A percentile compares a stretch with the other conserved stretches of the same genome.
Evolutionary conservation across 1,140 invertebrate species (phyloP).

Genomic region (Drosophila aff.): DNA sequence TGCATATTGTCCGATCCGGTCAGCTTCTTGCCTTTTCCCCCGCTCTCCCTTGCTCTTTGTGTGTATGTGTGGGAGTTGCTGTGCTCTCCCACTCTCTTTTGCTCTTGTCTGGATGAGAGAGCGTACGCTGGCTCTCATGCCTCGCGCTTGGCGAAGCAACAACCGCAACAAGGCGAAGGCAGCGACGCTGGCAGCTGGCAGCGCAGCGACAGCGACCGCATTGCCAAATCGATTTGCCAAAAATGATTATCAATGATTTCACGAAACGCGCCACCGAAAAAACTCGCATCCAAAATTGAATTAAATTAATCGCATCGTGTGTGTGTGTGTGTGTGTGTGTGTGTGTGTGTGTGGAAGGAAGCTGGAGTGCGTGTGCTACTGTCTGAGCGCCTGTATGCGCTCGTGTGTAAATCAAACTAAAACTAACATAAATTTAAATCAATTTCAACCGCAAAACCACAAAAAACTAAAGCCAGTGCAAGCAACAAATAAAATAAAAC

Average conservation of each 20-base stretch:
- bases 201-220: conserved; percentile 51
- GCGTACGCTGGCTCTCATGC: not conserved
- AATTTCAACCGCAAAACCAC: conserved; percentile 14
- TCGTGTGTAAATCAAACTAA: conserved; percentile 44
- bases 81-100: conserved; percentile 14
- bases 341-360: not conserved
- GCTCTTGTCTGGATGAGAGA: conserved; percentile 6
- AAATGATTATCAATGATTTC: conserved; percentile 83
- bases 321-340: not conserved
- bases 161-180: conserved; percentile 51
- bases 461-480: conserved; percentile 55
- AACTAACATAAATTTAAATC: conserved; percentile 12
- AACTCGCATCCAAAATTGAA: conserved; percentile 66
- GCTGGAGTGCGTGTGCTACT: conserved; percentile 1
- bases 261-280: conserved; percentile 53
- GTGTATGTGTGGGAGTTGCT: conserved; percentile 78
- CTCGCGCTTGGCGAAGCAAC: conserved; percentile 61
- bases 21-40: conserved; percentile 23
- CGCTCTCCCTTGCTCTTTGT: conserved; percentile 28
- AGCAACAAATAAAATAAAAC: conserved; percentile 33
- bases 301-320: conserved; percentile 74
- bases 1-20: conserved; percentile 56
- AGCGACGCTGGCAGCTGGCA: conserved; percentile 1
- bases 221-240: conserved; percentile 80
- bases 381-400: conserved; percentile 17